These are phyloP conservation scores for Orthosia incerta DNA, from an alignment of 2,888 invertebrate species.

Conservation along the genomic window DNA sequence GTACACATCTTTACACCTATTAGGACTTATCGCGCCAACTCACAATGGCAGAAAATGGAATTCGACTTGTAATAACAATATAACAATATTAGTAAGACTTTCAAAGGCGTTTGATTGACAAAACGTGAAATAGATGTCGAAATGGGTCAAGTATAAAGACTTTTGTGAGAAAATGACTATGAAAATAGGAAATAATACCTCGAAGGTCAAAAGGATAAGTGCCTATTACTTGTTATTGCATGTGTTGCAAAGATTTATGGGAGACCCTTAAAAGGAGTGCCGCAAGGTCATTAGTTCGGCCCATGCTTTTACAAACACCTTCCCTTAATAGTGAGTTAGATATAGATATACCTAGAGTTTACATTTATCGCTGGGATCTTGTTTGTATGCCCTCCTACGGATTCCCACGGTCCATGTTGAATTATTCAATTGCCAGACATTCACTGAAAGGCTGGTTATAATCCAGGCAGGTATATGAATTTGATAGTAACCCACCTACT, in stretches of 20 bases:
- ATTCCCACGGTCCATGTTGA: constrained; percentile 51
- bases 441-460: constrained; percentile 49
- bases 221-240: constrained; percentile 9
- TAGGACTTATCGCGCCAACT: constrained; percentile 36
- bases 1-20: constrained; percentile 55
- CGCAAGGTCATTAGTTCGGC: constrained; percentile 43
- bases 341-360: constrained; percentile 5
- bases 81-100: constrained; percentile 34
- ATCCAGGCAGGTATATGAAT: constrained; percentile 38
- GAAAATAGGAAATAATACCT: background rate
- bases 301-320: constrained; percentile 24
- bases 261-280: constrained; percentile 11
- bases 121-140: background rate
- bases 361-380: constrained; percentile 23
- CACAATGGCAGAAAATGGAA: constrained; percentile 46
- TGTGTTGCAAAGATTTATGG: constrained; percentile 19
- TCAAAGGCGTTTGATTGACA: constrained; percentile 37
- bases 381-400: constrained; percentile 24
- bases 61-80: constrained; percentile 37
- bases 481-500: constrained; percentile 14
- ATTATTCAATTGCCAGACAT: constrained; percentile 55
- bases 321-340: background rate
- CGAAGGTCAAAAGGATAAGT: background rate
- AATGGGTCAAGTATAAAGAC: background rate
- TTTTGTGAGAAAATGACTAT: background rate